Conservation (phyloP, 2,797 vertebrate species). For the Rhodeus uyekii region DNA sequence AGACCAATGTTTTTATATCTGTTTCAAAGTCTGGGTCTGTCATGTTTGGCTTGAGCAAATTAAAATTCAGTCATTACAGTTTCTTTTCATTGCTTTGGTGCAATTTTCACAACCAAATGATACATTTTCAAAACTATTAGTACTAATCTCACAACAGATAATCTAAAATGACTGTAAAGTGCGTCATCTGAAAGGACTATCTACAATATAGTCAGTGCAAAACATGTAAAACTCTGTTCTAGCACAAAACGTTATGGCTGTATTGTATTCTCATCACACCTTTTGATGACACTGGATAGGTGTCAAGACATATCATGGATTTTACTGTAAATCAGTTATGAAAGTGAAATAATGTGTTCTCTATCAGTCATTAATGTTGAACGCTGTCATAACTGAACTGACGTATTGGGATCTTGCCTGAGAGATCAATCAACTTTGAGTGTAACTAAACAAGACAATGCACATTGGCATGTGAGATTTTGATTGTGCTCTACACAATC, state of each 20-base stretch:
- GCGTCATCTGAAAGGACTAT: not conserved
- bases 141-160: not conserved
- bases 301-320: too few species aligned
- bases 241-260: not conserved
- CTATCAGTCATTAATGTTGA: too few species aligned
- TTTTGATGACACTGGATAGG: too few species aligned
- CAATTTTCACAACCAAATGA: not conserved
- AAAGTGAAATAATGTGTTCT: too few species aligned
- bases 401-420: too few species aligned
- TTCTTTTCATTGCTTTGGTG: not conserved
- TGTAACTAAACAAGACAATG: too few species aligned
- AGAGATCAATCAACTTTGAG: too few species aligned
- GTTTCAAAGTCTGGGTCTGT: not conserved
- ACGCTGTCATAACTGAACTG: too few species aligned
- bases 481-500: too few species aligned
- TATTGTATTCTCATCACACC: not conserved
- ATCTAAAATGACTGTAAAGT: not conserved
- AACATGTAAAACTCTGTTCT: not conserved
- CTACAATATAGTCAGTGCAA: not conserved
- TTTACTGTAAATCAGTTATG: too few species aligned
- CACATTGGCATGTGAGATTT: too few species aligned
- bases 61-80: not conserved
- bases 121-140: not conserved
- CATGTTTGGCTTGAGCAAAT: not conserved
- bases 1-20: conserved; percentile 49